Conservation (phyloP, 2,888 invertebrate genomes). For the Lepas anatifera region DNA sequence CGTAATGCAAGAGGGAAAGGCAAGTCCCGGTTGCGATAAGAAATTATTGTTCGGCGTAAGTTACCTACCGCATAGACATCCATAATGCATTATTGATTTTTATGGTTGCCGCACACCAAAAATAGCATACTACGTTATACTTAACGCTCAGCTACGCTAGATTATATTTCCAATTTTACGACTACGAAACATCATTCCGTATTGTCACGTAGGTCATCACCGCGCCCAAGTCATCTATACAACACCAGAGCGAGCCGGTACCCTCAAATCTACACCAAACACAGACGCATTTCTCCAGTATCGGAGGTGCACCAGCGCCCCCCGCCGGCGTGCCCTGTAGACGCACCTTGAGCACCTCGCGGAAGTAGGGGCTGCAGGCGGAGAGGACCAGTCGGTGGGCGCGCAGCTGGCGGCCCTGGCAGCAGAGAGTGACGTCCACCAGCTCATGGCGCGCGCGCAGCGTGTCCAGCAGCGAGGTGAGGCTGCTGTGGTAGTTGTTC, state of each 20-base stretch:
- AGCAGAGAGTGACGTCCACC: constrained; percentile 46
- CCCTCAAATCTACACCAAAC: constrained; percentile 36
- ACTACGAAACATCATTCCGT: too few relatives aligned
- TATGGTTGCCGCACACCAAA: too few relatives aligned
- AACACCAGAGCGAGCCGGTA: constrained; percentile 13
- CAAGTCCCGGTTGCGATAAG: too few relatives aligned
- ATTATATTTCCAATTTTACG: too few relatives aligned
- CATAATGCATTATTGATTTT: too few relatives aligned
- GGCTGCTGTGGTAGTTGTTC: constrained; percentile 8
- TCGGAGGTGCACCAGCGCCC: background rate
- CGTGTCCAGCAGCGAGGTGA: constrained; percentile 9
- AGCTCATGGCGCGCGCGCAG: background rate
- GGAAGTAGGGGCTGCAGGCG: constrained; percentile 52
- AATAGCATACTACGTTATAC: too few relatives aligned
- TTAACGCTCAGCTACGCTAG: too few relatives aligned
- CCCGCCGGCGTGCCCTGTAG: background rate
- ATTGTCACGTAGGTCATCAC: too few relatives aligned
- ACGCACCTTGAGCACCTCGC: constrained; percentile 6
- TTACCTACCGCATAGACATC: too few relatives aligned
- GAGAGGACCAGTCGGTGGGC: constrained; percentile 55
- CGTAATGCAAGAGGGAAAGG: too few relatives aligned
- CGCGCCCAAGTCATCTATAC: too few relatives aligned
- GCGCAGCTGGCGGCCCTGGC: constrained; percentile 47
- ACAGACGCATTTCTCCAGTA: constrained; percentile 25
- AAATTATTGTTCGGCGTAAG: too few relatives aligned